Percentiles rank a stretch among this genome's conserved stretches.
phyloP scores from a whole-genome alignment of 2,113 vertebrate genomes.

The Passer domesticus region DNA sequence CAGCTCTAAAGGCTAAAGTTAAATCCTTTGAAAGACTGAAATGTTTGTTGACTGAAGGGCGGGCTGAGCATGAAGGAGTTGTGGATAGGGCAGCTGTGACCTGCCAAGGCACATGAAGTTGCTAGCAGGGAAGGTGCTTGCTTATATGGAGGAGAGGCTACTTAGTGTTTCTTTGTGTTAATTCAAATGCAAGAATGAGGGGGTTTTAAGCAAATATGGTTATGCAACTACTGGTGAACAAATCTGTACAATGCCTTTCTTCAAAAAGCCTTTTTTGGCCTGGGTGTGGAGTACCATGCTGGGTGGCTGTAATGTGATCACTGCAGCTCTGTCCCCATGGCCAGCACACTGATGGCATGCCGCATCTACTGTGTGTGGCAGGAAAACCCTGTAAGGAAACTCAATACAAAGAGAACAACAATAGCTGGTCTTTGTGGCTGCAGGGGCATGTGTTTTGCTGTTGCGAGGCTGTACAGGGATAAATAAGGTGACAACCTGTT shows the following conservation, averaged over 20 bases:
- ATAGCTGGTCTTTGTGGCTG: background rate
- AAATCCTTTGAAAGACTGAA: background rate
- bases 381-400: background rate
- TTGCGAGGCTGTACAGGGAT: background rate
- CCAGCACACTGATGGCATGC: rapidly evolving
- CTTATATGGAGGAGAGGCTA: background rate
- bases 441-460: background rate
- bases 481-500: conserved; percentile 40
- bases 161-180: rapidly evolving
- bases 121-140: background rate
- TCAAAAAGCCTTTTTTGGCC: background rate
- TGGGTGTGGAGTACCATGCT: rapidly evolving
- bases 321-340: background rate
- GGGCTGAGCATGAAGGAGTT: background rate
- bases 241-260: background rate
- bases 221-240: background rate
- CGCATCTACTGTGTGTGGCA: rapidly evolving
- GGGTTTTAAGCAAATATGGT: background rate
- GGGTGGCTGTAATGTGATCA: background rate
- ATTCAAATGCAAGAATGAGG: background rate
- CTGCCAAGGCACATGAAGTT: background rate
- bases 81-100: background rate
- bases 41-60: background rate
- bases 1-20: background rate
- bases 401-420: background rate